A percentile compares a stretch with the other conserved stretches of the same genome.
These are phyloP conservation scores for Chloroclysta siterata DNA, from an alignment of 2,888 invertebrate species.

Conservation along the genomic window DNA sequence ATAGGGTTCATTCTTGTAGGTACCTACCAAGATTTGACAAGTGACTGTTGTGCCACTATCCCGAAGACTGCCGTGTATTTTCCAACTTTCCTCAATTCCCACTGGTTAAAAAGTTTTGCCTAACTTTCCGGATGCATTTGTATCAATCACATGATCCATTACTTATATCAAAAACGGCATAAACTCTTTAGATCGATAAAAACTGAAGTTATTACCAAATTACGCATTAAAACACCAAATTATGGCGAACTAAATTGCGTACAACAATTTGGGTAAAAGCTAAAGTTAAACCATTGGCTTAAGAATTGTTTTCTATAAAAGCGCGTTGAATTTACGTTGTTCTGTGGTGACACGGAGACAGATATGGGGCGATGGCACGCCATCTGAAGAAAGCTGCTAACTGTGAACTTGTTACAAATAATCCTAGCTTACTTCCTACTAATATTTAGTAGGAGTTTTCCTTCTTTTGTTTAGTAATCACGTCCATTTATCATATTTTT, in stretches of 20 bases:
- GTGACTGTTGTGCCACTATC: too few relatives aligned
- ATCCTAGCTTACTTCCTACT: too few relatives aligned
- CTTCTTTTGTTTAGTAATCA: too few relatives aligned
- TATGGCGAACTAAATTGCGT: constrained; percentile 31
- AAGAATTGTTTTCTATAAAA: constrained; percentile 44
- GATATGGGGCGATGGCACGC: constrained; percentile 71
- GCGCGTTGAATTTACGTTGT: constrained; percentile 54
- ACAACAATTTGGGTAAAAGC: constrained; percentile 49
- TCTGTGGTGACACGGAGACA: constrained; percentile 60
- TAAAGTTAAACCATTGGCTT: constrained; percentile 33
- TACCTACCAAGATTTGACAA: too few relatives aligned
- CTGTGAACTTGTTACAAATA: constrained; percentile 38
- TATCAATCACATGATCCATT: not conserved
- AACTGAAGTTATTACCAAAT: not conserved
- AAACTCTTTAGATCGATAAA: not conserved
- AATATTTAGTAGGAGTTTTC: too few relatives aligned
- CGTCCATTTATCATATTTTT: too few relatives aligned
- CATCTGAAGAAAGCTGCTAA: constrained; percentile 33
- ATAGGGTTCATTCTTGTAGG: too few relatives aligned
- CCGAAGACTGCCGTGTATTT: too few relatives aligned
- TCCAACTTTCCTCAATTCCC: too few relatives aligned
- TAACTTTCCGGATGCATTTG: not conserved
- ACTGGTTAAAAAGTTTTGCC: too few relatives aligned
- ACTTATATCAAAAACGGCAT: not conserved
- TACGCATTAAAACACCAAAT: constrained; percentile 24